These are phyloP conservation scores for Takifugu flavidus DNA, from an alignment of 2,113 vertebrate genomes.

Conservation along the genomic window DNA sequence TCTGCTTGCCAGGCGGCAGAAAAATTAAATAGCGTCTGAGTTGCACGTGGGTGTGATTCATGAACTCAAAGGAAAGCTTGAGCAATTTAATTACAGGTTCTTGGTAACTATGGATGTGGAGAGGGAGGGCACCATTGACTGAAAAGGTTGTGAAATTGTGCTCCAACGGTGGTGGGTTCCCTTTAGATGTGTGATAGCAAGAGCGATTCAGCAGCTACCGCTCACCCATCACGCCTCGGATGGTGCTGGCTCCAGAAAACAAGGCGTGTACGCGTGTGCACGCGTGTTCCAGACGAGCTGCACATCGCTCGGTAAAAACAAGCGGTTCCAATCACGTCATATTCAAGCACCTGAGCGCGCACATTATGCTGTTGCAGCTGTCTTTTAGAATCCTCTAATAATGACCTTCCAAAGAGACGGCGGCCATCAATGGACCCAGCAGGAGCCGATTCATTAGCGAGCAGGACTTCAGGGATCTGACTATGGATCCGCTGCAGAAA, in stretches of 20 bases:
- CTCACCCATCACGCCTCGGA: no score
- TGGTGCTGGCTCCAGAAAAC: no score
- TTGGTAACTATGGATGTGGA: conserved; percentile 17
- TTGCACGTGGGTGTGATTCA: conserved; percentile 1
- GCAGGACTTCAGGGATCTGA: conserved; percentile 57
- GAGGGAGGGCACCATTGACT: conserved; percentile 6
- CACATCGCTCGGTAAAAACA: no score
- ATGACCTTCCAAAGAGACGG: conserved; percentile 58
- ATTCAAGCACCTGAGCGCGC: neutral
- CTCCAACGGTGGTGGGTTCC: conserved; percentile 17
- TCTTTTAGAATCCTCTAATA: conserved; percentile 62
- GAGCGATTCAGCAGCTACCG: no score
- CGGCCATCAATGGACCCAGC: conserved; percentile 58
- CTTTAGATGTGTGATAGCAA: neutral
- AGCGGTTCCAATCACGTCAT: no score
- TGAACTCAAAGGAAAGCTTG: conserved; percentile 7
- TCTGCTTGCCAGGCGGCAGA: no score
- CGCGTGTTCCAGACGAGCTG: no score
- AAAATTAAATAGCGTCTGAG: no score
- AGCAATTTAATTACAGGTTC: conserved; percentile 24
- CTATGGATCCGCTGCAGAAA: conserved; percentile 62
- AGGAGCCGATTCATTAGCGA: conserved; percentile 64
- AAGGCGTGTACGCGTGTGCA: no score
- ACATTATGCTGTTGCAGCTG: conserved; percentile 51
- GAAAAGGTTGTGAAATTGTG: conserved; percentile 9